These are phyloP conservation scores for Copidosoma floridanum DNA, from an alignment of 1,140 invertebrate genomes.

Conservation along the genomic window DNA sequence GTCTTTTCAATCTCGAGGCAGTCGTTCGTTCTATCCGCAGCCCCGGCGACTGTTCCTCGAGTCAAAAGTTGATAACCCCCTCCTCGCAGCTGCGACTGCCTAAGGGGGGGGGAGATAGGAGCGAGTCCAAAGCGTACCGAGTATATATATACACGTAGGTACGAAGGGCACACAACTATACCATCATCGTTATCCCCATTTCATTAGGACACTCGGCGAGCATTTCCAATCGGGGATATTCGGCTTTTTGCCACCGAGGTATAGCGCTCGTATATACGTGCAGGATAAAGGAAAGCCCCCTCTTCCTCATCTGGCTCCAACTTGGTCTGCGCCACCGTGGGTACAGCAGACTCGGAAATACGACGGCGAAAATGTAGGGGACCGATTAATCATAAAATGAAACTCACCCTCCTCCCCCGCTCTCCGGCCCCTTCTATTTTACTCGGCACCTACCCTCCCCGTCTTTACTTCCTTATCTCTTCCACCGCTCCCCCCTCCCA, in stretches of 20 bases:
- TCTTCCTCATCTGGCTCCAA: no score
- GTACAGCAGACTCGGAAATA: constrained; percentile 21
- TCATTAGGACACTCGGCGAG: constrained; percentile 15
- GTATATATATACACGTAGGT: no score
- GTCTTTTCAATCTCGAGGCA: constrained; percentile 8
- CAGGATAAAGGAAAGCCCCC: no score
- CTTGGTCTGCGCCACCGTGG: no score
- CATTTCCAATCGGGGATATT: constrained; percentile 31
- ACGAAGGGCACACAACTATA: constrained; percentile 1
- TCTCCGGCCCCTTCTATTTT: background rate
- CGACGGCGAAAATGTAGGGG: constrained; percentile 6
- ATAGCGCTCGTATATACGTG: no score
- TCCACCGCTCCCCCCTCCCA: no score
- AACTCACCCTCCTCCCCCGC: constrained; percentile 16
- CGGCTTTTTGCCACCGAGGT: no score
- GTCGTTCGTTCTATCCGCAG: background rate
- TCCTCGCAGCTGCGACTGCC: no score
- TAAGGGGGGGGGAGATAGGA: background rate
- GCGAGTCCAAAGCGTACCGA: background rate
- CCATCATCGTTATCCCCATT: constrained; percentile 16
- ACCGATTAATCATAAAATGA: constrained; percentile 47
- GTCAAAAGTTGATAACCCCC: constrained; percentile 16
- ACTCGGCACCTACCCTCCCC: background rate
- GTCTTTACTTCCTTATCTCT: background rate
- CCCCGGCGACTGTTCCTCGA: background rate